A percentile compares a stretch with the other conserved stretches of the same genome.
Evolutionary conservation across 2,113 vertebrate genomes (phyloP).

Genomic region (Cervus canadensis): DNA sequence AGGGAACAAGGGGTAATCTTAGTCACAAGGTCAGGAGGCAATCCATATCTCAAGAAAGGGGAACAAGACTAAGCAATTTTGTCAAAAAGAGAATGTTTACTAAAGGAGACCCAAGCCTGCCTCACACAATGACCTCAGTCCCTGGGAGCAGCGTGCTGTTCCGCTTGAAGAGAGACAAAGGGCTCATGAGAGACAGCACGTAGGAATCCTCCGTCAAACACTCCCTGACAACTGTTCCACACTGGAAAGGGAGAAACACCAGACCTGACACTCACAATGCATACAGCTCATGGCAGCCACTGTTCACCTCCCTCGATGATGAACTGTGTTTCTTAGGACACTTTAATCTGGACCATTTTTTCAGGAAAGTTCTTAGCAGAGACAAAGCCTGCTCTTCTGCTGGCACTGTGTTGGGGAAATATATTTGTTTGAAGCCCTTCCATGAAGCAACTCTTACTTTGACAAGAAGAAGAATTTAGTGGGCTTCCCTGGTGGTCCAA

Average conservation of each 20-base stretch:
- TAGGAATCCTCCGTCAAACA: too few species aligned
- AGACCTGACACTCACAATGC: background rate
- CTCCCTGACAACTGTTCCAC: too few species aligned
- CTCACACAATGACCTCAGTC: too few species aligned
- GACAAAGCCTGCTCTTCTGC: background rate
- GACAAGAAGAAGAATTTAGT: background rate
- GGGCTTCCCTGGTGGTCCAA: background rate
- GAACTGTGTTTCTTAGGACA: background rate
- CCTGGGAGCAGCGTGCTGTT: too few species aligned
- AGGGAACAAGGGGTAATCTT: too few species aligned
- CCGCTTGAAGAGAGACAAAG: too few species aligned
- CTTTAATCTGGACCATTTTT: background rate
- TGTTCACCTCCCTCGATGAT: background rate
- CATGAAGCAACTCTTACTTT: background rate
- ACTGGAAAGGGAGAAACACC: background rate
- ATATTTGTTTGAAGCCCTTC: background rate
- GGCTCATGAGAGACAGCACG: too few species aligned
- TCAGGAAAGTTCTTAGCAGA: background rate
- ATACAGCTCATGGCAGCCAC: background rate
- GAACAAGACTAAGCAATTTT: too few species aligned
- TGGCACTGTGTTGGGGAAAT: background rate
- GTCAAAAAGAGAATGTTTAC: too few species aligned
- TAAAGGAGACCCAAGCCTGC: too few species aligned
- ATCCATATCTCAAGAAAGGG: too few species aligned
- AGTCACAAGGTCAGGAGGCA: too few species aligned